Evolutionary conservation across 2,113 vertebrate species (phyloP), one percentile per base, ranked within the genome.

Genomic region (Athene noctua): DNA sequence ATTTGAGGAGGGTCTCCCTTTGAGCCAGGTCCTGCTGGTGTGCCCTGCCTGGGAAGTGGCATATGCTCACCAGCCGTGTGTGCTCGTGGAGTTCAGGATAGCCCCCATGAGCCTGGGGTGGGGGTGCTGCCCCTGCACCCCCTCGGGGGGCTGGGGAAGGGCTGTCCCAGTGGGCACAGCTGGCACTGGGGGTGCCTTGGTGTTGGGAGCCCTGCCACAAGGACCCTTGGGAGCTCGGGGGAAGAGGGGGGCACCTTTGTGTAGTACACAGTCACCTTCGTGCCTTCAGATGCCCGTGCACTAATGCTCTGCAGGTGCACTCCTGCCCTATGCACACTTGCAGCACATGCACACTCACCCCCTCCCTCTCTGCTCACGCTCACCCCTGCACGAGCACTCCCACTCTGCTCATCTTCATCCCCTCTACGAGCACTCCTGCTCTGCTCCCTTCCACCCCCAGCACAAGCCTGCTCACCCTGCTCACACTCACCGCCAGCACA

Each of bases 111-210:
- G 14, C 27, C 47, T 0, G 0, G n/a, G 1, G 12, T 10, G 14
- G 59, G 59, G 19, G 17, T 73, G 15, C 49, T 52, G 58, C 14
- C 17, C 61, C 40, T 59, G 29, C 21, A 30, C 8, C 27, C 23
- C 34, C 16, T 10, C 1, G 0, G 21, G 32, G 18, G 9, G 6
- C 2, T 0, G 4, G 23, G 3, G 6, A 15, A 13, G 17, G 17
- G n/a, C 29, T 55, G 27, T 68, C 10, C 34, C 42, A 0, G 0
- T 17, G 36, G 34, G 51, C 34, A 65, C 0, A 0, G 23, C 51
- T 38, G 52, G 34, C 15, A 27, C 66, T 15, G 26, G 36, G 36
- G n/a, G 11, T 8, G 5, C 30, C 12, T 20, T 12, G 40, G 15
- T 27, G 47, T 46, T 26, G 34, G 21, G 52, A 27, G 16, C n/a